Percentiles rank a stretch among this genome's conserved stretches.
These are phyloP conservation scores for Formicarius rufipectus DNA, from an alignment of 2,113 vertebrate species.

Conservation along the genomic window DNA sequence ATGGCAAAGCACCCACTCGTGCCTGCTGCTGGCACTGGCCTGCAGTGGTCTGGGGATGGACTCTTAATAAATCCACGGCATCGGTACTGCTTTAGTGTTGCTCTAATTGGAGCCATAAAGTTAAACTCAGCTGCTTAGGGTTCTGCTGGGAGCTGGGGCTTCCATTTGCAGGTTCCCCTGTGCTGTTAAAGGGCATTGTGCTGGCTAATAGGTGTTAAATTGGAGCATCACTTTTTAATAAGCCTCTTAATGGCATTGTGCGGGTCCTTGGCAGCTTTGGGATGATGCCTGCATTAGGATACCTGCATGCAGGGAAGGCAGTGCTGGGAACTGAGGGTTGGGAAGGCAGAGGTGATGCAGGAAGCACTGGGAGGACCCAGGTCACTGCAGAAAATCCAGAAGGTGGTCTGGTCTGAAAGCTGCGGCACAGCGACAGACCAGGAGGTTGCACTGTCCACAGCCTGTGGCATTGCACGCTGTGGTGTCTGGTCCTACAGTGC, in stretches of 20 bases:
- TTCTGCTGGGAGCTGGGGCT: constrained; percentile 66
- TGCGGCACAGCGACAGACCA: not conserved
- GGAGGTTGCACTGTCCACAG: not conserved
- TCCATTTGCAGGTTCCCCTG: constrained; percentile 61
- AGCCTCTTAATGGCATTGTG: constrained; percentile 68
- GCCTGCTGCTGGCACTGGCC: not conserved
- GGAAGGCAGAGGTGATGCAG: not conserved
- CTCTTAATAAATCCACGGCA: not conserved
- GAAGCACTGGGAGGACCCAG: fast-evolving
- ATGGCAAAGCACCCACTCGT: not conserved
- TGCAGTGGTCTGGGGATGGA: not conserved
- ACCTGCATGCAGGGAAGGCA: not conserved
- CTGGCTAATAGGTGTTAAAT: constrained; percentile 80
- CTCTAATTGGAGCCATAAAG: constrained; percentile 64
- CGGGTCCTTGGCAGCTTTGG: constrained; percentile 40
- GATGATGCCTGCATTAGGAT: not conserved
- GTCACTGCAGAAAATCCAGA: not conserved
- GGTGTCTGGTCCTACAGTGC: not conserved
- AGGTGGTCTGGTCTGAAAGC: not conserved
- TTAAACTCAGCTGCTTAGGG: constrained; percentile 65
- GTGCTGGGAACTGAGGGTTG: not conserved
- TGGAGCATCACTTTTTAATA: constrained; percentile 78
- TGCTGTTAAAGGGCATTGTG: constrained; percentile 32
- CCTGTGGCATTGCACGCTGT: fast-evolving
- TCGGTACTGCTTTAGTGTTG: not conserved